Percentiles rank a stretch among this genome's conserved stretches.
phyloP scores from a whole-genome alignment of 2,888 invertebrate species.

The Carpatolechia fugitivella region DNA sequence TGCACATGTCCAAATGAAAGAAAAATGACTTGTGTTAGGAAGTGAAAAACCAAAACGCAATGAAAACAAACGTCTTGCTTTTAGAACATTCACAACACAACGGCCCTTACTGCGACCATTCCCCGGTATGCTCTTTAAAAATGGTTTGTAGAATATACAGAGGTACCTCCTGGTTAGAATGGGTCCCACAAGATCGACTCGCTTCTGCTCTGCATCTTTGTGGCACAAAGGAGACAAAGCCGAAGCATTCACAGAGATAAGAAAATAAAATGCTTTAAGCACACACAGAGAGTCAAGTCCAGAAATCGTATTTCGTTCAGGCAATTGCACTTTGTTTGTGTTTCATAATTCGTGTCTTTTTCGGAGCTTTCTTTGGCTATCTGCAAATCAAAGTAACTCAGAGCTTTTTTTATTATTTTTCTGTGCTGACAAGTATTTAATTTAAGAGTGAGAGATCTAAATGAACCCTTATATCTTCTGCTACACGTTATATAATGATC shows the following conservation, averaged over 20 bases:
- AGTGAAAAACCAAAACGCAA: not conserved
- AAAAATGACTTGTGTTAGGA: not conserved
- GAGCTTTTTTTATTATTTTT: not conserved
- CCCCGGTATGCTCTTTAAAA: constrained; percentile 6
- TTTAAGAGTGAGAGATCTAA: no score
- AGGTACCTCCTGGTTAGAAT: constrained; percentile 54
- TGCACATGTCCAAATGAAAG: not conserved
- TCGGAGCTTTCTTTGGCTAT: no score
- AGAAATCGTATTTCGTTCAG: constrained; percentile 10
- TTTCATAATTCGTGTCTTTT: not conserved
- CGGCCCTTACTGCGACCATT: not conserved
- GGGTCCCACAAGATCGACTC: constrained; percentile 50
- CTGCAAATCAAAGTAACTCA: no score
- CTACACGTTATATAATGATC: constrained; percentile 19
- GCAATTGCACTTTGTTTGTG: constrained; percentile 1
- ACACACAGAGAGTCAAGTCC: constrained; percentile 5
- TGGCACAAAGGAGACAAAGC: constrained; percentile 53
- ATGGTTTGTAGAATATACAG: constrained; percentile 31
- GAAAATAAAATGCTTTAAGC: constrained; percentile 46
- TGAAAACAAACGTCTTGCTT: constrained; percentile 1
- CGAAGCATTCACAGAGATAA: constrained; percentile 51
- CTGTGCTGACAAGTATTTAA: no score
- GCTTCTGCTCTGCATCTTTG: constrained; percentile 47
- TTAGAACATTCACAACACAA: not conserved
- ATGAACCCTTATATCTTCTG: constrained; percentile 3